Evolutionary conservation across 1,140 invertebrate genomes (phyloP).

Genomic region (Helicoverpa zea): DNA sequence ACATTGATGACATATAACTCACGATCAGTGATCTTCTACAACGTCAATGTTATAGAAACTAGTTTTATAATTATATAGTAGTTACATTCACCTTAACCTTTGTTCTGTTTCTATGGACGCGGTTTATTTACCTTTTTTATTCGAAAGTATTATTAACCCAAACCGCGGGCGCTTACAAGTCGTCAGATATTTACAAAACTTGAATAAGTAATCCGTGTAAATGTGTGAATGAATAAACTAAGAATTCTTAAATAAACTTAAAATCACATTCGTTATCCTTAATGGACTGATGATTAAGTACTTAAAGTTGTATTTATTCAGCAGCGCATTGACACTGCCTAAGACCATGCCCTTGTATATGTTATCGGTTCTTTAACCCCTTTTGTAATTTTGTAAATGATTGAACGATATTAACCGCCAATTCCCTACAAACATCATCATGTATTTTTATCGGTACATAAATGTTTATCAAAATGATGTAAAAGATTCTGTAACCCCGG

Average conservation of each 20-base stretch:
- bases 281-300: neutral
- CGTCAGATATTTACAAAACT: neutral
- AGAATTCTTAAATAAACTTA: neutral
- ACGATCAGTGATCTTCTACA: neutral
- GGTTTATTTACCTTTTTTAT: neutral
- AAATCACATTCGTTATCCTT: neutral
- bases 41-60: neutral
- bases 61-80: neutral
- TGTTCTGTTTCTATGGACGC: neutral
- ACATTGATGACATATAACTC: neutral
- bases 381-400: too few relatives aligned
- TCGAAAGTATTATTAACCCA: neutral
- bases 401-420: too few relatives aligned
- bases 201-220: neutral
- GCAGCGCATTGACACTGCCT: constrained; percentile 5
- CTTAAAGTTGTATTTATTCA: neutral
- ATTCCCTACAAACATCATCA: too few relatives aligned
- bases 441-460: too few relatives aligned
- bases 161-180: neutral
- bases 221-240: constrained; percentile 1
- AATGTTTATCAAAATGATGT: neutral
- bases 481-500: neutral
- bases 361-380: neutral
- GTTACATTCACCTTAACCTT: constrained; percentile 8
- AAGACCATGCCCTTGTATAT: neutral